These are phyloP conservation scores for Danaus chrysippus DNA, from an alignment of 2,888 invertebrate species.

Conservation along the genomic window DNA sequence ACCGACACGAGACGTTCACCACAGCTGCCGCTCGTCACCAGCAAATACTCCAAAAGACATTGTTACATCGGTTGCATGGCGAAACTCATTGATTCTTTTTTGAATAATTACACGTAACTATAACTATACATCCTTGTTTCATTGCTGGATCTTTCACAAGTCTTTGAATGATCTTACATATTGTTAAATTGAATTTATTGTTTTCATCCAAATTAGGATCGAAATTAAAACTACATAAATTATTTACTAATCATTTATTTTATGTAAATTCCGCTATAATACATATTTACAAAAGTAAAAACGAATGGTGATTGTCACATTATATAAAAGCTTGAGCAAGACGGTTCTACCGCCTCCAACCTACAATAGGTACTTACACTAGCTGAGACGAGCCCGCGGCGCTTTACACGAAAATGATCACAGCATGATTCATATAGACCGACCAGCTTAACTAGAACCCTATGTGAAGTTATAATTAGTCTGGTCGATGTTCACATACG, in stretches of 20 bases:
- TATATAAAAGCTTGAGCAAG: constrained; percentile 71
- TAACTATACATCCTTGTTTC: too few species aligned
- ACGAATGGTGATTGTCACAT: constrained; percentile 71
- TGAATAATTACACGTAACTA: constrained; percentile 49
- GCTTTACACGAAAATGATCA: constrained; percentile 33
- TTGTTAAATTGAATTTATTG: not conserved
- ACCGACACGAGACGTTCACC: not conserved
- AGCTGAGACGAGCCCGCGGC: constrained; percentile 43
- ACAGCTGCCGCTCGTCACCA: constrained; percentile 23
- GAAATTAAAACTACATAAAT: constrained; percentile 45
- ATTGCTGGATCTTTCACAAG: too few species aligned
- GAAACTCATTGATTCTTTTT: constrained; percentile 61
- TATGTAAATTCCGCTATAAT: constrained; percentile 77
- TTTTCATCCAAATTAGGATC: constrained; percentile 33
- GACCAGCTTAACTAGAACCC: constrained; percentile 9
- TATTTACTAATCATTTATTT: constrained; percentile 70
- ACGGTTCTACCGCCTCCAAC: constrained; percentile 37
- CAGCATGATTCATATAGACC: constrained; percentile 20
- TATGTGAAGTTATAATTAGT: not conserved
- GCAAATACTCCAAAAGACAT: constrained; percentile 33
- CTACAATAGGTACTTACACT: constrained; percentile 28
- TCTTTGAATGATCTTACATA: too few species aligned
- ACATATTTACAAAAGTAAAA: constrained; percentile 78
- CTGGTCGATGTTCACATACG: not conserved
- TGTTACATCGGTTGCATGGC: constrained; percentile 54